Evolutionary conservation across 2,888 invertebrate genomes (phyloP), one percentile per base, ranked within the genome.

Genomic region (Diadegma fenestrale): DNA sequence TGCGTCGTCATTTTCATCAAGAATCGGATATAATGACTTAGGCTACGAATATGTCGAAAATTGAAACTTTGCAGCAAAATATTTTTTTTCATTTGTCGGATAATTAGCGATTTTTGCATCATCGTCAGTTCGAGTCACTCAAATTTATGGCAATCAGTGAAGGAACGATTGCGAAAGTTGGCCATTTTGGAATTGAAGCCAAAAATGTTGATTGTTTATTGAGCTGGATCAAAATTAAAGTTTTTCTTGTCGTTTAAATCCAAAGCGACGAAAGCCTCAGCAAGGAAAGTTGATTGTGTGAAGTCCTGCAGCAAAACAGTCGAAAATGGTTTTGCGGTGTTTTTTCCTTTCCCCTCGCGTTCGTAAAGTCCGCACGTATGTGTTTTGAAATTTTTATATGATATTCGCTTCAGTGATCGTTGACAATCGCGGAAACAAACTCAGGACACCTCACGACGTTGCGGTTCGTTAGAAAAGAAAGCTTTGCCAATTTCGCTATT

Each of bases 391-490:
- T 64, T 71, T 76, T 61, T 66, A 71, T 58, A 71, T 58, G 22
- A 79, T 69, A 79, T 64, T 75, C 79, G 79, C 58, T 58, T 22
- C 71, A 82, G 48, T 82, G 71, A 43, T 79, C 61, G 58, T 26
- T 33, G 80, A 80, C 80, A 85, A 85, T 80, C 41, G 76, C 33
- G 51, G 68, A 64, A 69, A 80, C 73, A 72, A 77, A 19, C 10
- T 69, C 37, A 48, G 64, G 61, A 75, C 61, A 84, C 75, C 73
- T 69, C n/a, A 45, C 37, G 22, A 33, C n/a, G n/a, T 77, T 37
- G 82, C 82, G 80, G 82, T 82, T 85, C 85, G 85, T 85, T 85
- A 80, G 63, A 82, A 82, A 61, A 66, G 72, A 77, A 68, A 48
- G 64, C 61, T 82, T 33, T 85, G 85, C 85, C 85, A 85, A 85